Base-by-base conservation (phyloP, 1,140 invertebrate genomes). In the Agrypnia vestita region DNA sequence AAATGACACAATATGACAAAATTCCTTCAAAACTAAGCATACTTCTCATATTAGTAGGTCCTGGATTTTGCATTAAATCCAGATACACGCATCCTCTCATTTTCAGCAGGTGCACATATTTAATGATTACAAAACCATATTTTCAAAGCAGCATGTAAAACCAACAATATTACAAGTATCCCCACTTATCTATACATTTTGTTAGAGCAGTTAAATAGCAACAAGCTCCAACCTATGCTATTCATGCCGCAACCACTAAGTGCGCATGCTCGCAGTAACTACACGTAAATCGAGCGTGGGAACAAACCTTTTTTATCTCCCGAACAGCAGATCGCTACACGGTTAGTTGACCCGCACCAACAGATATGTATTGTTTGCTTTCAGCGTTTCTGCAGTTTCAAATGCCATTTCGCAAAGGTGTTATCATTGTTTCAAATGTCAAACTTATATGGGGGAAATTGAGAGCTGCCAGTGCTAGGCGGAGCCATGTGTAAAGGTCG, bases 231-330 rank as follows among this genome's bases (percentile, higher is more conserved):
- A 76, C 64, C 55, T 8, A 1, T 43, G 25, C 13, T 12, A 43
- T 17, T 12, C 1, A 12, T 62, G 35, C 64, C 35, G 17, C 64
- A 25, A 72, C 71, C 75, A 43, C 75, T 49, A 76, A 64, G 59
- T 76, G 75, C 44, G 61, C 75, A 64, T 62, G 51, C 72, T 59
- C 13, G 71, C 62, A 55, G 44, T 55, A 64, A 49, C 44, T 69
- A 79, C 77, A 79, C 77, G 78, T 82, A 83, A 83, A 83, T 83
- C 81, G 81, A 83, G 78, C 81, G 81, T 83, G 81, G 81, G 81
- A 83, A 83, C 78, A 76, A 15, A 69, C 59, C 75, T 80, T 79
- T 79, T 79, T 80, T 82, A 76, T 79, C 67, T 79, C 15, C 53
- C n/a, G 53, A 35, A 35, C 25, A 35, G 25, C 25, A 35, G 25